A percentile compares a stretch with the other conserved stretches of the same genome.
These are phyloP conservation scores for Scarus forsteni DNA, from an alignment of 2,797 vertebrate species.

Conservation along the genomic window DNA sequence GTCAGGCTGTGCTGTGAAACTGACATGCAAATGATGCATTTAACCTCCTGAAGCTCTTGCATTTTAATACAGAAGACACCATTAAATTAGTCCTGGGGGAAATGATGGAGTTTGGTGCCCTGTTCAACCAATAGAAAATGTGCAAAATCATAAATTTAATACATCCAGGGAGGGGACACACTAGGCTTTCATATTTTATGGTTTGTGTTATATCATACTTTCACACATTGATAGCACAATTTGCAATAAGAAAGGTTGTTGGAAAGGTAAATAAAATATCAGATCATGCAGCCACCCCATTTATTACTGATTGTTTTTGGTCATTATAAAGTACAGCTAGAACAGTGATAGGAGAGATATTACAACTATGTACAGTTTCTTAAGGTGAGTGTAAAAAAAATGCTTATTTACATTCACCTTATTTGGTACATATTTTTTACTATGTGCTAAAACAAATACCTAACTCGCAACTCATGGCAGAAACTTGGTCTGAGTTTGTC, in stretches of 20 bases:
- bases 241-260: no score
- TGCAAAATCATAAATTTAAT: background rate
- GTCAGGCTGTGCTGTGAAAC: constrained; percentile 34
- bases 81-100: constrained; percentile 2
- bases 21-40: constrained; percentile 42
- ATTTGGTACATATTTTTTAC: no score
- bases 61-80: constrained; percentile 31
- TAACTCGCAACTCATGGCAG: no score
- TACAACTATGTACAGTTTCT: no score
- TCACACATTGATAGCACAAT: background rate
- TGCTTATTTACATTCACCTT: no score
- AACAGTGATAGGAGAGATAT: no score
- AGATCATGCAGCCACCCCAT: no score
- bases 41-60: constrained; percentile 22
- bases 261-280: background rate
- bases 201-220: background rate
- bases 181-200: background rate
- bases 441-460: no score
- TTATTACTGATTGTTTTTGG: no score
- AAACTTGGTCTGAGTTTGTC: no score
- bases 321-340: no score
- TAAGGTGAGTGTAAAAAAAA: no score
- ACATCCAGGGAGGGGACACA: background rate
- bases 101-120: background rate
- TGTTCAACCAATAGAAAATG: background rate